These are phyloP conservation scores for Lepidothrix coronata DNA, from an alignment of 2,113 vertebrate species.

Conservation along the genomic window DNA sequence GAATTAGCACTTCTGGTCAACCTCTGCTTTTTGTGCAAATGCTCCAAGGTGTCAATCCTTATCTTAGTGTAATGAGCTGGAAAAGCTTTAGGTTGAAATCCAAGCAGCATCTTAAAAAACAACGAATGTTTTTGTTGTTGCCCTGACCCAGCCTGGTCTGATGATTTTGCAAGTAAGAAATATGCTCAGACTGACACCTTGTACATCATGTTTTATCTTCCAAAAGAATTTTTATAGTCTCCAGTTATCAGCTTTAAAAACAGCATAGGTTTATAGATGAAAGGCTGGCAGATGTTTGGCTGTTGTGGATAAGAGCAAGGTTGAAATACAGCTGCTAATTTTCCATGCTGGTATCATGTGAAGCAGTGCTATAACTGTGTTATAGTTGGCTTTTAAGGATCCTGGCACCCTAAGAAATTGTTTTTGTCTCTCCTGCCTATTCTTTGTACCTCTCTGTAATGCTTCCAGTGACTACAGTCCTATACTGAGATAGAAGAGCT, in stretches of 20 bases:
- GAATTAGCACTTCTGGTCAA: constrained; percentile 17
- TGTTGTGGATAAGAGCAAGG: neutral
- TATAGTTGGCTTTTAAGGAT: neutral
- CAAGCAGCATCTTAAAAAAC: constrained; percentile 4
- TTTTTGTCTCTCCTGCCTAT: neutral
- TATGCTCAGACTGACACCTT: neutral
- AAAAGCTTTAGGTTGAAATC: neutral
- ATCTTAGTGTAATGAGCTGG: neutral
- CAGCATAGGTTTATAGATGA: neutral
- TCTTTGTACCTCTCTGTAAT: constrained; percentile 7
- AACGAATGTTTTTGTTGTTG: neutral
- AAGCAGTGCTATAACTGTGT: neutral
- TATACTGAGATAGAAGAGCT: constrained; percentile 39
- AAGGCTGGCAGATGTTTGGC: constrained; percentile 7
- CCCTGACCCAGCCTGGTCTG: neutral
- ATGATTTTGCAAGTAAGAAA: neutral
- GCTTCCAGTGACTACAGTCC: constrained; percentile 12
- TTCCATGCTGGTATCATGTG: neutral
- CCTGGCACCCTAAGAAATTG: neutral
- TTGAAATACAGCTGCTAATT: constrained; percentile 15
- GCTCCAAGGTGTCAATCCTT: neutral
- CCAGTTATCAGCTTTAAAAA: neutral
- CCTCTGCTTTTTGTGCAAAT: neutral
- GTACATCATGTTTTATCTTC: neutral
- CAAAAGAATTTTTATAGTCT: neutral